Evolutionary conservation across 2,113 vertebrate genomes (phyloP).

Genomic region (Manacus vitellinus): DNA sequence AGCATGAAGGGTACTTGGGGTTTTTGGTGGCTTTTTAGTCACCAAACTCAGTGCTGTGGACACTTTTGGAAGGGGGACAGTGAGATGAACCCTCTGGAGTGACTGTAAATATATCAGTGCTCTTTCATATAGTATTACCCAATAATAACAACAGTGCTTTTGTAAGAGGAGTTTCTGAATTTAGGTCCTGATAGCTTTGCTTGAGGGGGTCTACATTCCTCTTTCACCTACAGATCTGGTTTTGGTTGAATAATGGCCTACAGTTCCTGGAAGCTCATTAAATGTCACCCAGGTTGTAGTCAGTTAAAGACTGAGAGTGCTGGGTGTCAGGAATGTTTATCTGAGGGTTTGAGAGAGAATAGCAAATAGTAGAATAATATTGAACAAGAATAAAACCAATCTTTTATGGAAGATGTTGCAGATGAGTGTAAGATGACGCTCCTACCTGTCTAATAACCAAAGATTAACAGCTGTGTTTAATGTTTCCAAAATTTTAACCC

Average conservation of each 20-base stretch:
- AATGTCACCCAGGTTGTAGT: background rate
- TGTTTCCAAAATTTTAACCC: background rate
- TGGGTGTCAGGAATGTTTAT: background rate
- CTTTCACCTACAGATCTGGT: background rate
- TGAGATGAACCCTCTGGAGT: background rate
- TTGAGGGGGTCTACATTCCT: background rate
- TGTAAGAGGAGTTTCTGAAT: background rate
- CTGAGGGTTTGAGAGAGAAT: background rate
- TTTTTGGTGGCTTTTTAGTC: background rate
- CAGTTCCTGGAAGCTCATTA: background rate
- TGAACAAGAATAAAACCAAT: background rate
- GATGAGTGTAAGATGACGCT: background rate
- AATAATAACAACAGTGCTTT: background rate
- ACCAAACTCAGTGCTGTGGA: background rate
- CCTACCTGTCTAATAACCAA: background rate
- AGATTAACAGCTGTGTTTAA: background rate
- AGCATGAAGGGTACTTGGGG: background rate
- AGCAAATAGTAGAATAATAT: background rate
- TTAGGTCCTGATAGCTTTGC: background rate
- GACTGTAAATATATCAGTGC: background rate
- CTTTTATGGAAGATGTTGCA: background rate
- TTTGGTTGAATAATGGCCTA: background rate
- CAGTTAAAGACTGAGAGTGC: background rate
- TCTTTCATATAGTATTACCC: background rate
- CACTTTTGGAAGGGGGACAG: background rate